phyloP scores from a whole-genome alignment of 2,888 invertebrate species.

The Axea sp. region DNA sequence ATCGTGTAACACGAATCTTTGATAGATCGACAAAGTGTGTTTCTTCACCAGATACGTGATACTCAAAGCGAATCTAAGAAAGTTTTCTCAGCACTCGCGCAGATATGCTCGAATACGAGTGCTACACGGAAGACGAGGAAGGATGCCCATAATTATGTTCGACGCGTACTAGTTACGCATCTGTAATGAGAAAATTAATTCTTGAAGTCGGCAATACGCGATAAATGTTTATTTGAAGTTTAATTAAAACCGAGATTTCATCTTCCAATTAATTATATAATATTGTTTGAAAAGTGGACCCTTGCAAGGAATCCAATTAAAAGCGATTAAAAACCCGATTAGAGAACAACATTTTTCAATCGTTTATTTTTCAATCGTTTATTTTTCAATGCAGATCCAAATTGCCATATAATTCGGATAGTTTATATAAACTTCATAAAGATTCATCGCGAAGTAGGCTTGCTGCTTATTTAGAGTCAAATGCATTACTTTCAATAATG shows the following conservation, averaged over 20 bases:
- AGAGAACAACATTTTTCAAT: too few relatives aligned
- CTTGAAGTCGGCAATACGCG: conserved; percentile 26
- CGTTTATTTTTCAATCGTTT: too few relatives aligned
- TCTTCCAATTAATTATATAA: conserved; percentile 33
- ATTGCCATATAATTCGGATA: too few relatives aligned
- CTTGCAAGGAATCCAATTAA: too few relatives aligned
- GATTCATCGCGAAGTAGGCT: too few relatives aligned
- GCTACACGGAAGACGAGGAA: conserved; percentile 59
- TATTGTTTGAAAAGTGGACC: too few relatives aligned
- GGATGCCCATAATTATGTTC: conserved; percentile 63
- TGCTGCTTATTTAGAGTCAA: too few relatives aligned
- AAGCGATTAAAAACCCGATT: too few relatives aligned
- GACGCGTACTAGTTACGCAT: conserved; percentile 61
- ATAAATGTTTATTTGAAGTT: conserved; percentile 38
- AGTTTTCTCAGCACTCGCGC: conserved; percentile 64
- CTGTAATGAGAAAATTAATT: conserved; percentile 59
- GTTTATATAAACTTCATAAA: too few relatives aligned
- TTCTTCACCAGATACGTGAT: conserved; percentile 57
- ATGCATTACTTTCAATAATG: too few relatives aligned
- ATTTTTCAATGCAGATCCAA: too few relatives aligned
- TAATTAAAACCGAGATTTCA: conserved; percentile 41
- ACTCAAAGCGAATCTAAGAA: conserved; percentile 64
- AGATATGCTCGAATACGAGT: conserved; percentile 18
- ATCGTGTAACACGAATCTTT: conserved; percentile 40
- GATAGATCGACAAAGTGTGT: conserved; percentile 37